Percentiles rank a stretch among this genome's conserved stretches.
Conservation (phyloP, 2,888 invertebrate genomes). For the Gisinianus flammeolus region DNA sequence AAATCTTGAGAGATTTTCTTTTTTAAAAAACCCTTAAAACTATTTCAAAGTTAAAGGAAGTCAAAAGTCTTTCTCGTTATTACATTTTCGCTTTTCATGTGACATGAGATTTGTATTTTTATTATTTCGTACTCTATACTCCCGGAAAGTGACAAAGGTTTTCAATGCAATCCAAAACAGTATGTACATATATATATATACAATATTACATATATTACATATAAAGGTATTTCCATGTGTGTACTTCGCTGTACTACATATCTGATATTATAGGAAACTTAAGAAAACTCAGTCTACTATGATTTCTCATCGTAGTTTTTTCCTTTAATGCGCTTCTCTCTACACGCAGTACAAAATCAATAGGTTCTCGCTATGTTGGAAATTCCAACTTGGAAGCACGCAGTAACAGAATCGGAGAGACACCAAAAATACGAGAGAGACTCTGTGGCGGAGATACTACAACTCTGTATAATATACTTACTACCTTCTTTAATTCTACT, state of each 20-base stretch:
- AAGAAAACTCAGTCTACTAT: conserved; percentile 31
- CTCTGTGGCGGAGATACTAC: conserved; percentile 36
- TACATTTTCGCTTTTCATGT: no score
- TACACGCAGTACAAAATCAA: conserved; percentile 41
- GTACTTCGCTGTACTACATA: no score
- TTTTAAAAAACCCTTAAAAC: no score
- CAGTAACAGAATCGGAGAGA: conserved; percentile 36
- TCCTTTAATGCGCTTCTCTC: conserved; percentile 37
- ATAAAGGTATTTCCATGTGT: no score
- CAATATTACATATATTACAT: no score
- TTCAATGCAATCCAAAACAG: no score
- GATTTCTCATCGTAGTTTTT: conserved; percentile 40
- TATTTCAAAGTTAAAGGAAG: no score
- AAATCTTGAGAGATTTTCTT: no score
- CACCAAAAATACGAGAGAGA: conserved; percentile 25
- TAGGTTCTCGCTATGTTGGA: conserved; percentile 25
- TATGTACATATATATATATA: neutral
- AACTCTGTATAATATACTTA: neutral
- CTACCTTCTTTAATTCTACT: conserved; percentile 34
- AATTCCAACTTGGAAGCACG: no score
- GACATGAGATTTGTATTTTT: no score
- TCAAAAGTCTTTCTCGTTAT: no score
- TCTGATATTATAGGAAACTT: no score
- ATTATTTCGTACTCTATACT: neutral
- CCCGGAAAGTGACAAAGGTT: conserved; percentile 13